Evolutionary conservation across 2,888 invertebrate species (phyloP).

Genomic region (Melinaea menophilus): DNA sequence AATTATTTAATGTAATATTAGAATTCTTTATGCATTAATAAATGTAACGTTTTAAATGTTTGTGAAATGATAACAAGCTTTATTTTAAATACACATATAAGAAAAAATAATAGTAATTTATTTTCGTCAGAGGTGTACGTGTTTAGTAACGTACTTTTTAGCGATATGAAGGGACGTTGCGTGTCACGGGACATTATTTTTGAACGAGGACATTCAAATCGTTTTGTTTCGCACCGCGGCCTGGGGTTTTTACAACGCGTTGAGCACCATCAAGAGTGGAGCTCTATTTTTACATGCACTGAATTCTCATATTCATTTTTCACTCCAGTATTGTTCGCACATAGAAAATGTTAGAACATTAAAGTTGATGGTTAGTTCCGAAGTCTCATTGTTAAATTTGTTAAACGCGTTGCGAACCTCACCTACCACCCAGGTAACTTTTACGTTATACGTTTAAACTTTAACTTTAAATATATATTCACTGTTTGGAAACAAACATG

Average conservation of each 20-base stretch:
- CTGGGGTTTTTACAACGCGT: slow-evolving; percentile 35
- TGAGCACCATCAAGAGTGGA: slow-evolving; percentile 30
- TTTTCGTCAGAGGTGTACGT: background rate
- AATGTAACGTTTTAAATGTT: no score
- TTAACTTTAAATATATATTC: background rate
- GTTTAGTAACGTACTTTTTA: background rate
- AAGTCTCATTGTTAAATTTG: slow-evolving; percentile 3
- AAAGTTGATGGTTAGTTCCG: slow-evolving; percentile 32
- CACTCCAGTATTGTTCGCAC: slow-evolving; percentile 32
- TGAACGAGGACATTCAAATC: slow-evolving; percentile 40
- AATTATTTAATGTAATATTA: no score
- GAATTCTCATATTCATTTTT: slow-evolving; percentile 35
- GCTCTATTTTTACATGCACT: slow-evolving; percentile 30
- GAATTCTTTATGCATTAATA: no score
- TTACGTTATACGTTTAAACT: background rate
- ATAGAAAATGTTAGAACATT: slow-evolving; percentile 30
- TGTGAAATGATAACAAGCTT: no score
- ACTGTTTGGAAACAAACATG: background rate
- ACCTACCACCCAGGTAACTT: no score
- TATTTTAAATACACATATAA: no score
- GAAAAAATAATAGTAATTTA: background rate
- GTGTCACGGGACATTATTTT: slow-evolving; percentile 48
- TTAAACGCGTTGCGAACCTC: background rate
- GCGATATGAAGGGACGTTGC: slow-evolving; percentile 35
- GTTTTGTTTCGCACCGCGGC: slow-evolving; percentile 39